Base-by-base conservation (phyloP, 2,113 vertebrate species). In the Chitala chitala region DNA sequence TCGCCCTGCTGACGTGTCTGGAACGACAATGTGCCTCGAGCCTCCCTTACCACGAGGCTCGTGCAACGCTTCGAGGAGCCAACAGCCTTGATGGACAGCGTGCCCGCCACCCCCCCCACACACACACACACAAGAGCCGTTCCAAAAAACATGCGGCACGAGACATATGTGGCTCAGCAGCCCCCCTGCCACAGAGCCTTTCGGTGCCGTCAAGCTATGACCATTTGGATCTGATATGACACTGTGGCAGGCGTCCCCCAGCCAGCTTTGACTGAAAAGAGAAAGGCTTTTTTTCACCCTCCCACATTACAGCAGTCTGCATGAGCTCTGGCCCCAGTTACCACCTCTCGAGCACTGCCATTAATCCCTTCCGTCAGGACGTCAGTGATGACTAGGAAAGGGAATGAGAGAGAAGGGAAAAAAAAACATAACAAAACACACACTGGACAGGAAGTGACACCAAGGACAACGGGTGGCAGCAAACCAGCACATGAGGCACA, bases 171-270 rank as follows among this genome's bases (percentile, higher is more conserved):
- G 80, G 83, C 84, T 86, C 83, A 76, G 75, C 84, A 84, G 86
- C 81, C 83, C 86, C 87, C 86, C 87, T 83, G 86, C 89, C 84
- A 86, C 71, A 73, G 69, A 73, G 72, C 82, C 71, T 78, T 79
- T 80, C 85, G 78, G 77, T 69, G 58, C 83, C 87, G 89, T 87
- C 89, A 87, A 26, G 73, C 76, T 74, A 82, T 82, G 86, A 81
- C 85, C 84, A 86, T 83, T 83, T 84, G 78, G 13, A 75, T 78
- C 74, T 76, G 58, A 66, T 55, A 76, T 38, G 22, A 79, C 79
- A 71, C 66, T 71, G 46, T 71, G 58, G 40, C 59, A 38, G 13
- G 64, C 3, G 20, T 4, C 6, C n/a, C 3, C n/a, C 7, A 6
- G 6, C n/a, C 22, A 9, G 44, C 40, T 68, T 29, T 2, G 4